These are phyloP conservation scores for Hofmannophila pseudospretella DNA, from an alignment of 2,888 invertebrate genomes.

Conservation along the genomic window DNA sequence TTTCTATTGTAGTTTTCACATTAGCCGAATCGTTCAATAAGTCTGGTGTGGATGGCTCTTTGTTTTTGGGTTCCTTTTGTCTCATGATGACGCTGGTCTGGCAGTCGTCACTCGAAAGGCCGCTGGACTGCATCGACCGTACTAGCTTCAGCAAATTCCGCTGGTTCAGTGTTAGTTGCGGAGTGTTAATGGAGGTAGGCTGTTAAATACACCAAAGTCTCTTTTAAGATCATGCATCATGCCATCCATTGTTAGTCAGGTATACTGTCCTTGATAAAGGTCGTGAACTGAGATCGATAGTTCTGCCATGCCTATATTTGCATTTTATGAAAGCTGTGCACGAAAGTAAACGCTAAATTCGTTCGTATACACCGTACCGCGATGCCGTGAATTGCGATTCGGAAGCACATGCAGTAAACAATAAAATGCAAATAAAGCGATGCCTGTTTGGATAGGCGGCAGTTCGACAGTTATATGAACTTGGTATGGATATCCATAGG, in stretches of 20 bases:
- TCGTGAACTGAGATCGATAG: slow-evolving; percentile 37
- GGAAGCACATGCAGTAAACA: slow-evolving; percentile 73
- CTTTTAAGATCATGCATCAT: slow-evolving; percentile 71
- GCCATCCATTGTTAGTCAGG: slow-evolving; percentile 50
- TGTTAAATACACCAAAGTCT: slow-evolving; percentile 72
- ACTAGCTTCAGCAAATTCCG: slow-evolving; percentile 78
- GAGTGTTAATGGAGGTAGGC: slow-evolving; percentile 72
- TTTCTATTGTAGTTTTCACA: slow-evolving; percentile 67
- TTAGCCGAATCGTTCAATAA: slow-evolving; percentile 76
- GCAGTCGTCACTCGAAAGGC: slow-evolving; percentile 73
- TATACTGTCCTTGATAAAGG: slow-evolving; percentile 38
- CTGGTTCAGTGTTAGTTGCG: slow-evolving; percentile 77
- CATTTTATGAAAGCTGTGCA: slow-evolving; percentile 77
- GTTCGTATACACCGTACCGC: slow-evolving; percentile 30
- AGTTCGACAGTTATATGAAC: slow-evolving; percentile 29
- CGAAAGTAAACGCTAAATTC: slow-evolving; percentile 52
- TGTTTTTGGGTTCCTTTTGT: slow-evolving; percentile 67
- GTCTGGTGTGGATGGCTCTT: slow-evolving; percentile 78
- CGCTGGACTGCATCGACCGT: slow-evolving; percentile 77
- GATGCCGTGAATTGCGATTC: slow-evolving; percentile 58
- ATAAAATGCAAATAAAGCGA: slow-evolving; percentile 77
- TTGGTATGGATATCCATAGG: background rate
- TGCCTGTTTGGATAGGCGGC: slow-evolving; percentile 43
- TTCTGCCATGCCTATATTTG: slow-evolving; percentile 61
- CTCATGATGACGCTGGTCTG: slow-evolving; percentile 72